Percentiles rank a stretch among this genome's conserved stretches.
These are phyloP conservation scores for Proteles cristata DNA, from an alignment of 2,113 vertebrate species.

Conservation along the genomic window DNA sequence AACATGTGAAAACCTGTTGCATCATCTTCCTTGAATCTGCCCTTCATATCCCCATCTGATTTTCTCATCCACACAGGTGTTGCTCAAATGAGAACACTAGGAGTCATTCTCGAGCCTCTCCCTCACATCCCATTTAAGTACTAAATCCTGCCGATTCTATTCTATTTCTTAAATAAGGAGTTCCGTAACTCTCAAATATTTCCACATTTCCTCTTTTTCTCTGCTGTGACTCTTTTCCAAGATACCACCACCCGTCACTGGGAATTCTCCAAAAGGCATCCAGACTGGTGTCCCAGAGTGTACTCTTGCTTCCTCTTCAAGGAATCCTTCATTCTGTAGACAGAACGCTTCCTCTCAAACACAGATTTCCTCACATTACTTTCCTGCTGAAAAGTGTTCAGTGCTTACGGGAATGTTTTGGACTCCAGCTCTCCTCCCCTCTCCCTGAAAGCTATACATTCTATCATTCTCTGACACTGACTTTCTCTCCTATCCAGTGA, in stretches of 20 bases:
- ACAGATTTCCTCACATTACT: neutral
- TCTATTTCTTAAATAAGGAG: neutral
- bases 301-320: neutral
- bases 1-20: neutral
- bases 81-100: neutral
- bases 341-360: neutral
- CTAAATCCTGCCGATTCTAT: neutral
- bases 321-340: neutral
- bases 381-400: neutral
- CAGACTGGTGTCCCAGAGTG: neutral
- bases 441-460: neutral
- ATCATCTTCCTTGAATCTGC: neutral
- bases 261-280: neutral
- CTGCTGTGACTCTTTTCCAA: neutral
- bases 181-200: neutral
- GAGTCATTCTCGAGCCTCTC: neutral
- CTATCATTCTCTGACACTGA: neutral
- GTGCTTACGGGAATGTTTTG: neutral
- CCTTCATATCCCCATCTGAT: neutral
- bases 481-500: neutral
- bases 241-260: neutral
- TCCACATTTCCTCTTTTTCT: neutral
- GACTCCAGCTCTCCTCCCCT: neutral
- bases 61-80: neutral
- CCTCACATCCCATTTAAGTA: neutral